Evolutionary conservation across 2,888 invertebrate species (phyloP).

Genomic region (Lasioglossum leucozonium): DNA sequence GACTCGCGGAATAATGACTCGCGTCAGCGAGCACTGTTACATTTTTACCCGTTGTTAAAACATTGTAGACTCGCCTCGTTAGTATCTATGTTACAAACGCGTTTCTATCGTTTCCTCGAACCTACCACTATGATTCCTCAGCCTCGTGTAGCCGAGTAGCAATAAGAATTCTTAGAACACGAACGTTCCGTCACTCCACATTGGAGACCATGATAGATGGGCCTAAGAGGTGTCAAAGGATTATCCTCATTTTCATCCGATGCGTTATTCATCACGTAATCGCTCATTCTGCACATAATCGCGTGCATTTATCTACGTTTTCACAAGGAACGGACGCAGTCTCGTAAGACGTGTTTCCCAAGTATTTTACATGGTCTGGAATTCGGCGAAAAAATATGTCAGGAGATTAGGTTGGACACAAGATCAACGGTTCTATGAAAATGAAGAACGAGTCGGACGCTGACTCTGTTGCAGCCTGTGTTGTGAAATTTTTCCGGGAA

Average conservation of each 20-base stretch:
- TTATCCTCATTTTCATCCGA: constrained; percentile 4
- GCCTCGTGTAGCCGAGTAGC: not conserved
- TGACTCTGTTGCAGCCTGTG: not conserved
- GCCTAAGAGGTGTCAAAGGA: not conserved
- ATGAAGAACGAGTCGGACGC: not conserved
- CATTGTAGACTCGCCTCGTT: not conserved
- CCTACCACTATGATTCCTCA: not conserved
- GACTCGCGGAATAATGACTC: not conserved
- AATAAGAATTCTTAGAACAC: not conserved
- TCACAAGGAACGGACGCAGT: constrained; percentile 21
- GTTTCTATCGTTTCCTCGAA: not conserved
- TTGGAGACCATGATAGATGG: not conserved
- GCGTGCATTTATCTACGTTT: constrained; percentile 19
- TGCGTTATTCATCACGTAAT: constrained; percentile 16
- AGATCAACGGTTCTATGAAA: not conserved
- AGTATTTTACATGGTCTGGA: not conserved
- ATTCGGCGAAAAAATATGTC: not conserved
- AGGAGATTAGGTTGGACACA: not conserved
- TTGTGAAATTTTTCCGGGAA: not conserved
- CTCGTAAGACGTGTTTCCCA: not conserved
- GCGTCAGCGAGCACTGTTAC: not conserved
- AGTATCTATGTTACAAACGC: not conserved
- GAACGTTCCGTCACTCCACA: not conserved
- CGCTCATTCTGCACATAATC: not conserved
- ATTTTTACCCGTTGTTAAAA: not conserved